phyloP scores from a whole-genome alignment of 2,113 vertebrate genomes.

The Heterotilapia buettikoferi region DNA sequence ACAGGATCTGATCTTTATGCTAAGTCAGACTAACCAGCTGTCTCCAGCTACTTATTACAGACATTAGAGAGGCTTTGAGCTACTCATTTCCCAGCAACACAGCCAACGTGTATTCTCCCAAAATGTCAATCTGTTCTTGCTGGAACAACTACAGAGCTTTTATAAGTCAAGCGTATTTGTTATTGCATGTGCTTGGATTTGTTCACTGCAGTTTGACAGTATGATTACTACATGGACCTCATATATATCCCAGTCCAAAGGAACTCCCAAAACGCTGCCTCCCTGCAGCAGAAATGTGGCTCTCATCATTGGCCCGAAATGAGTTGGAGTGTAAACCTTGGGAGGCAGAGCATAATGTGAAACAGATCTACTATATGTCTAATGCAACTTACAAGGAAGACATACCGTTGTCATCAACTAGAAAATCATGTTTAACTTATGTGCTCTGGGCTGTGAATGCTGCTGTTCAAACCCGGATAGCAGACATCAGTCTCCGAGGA shows the following conservation, averaged over 20 bases:
- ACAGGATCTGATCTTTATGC: neutral
- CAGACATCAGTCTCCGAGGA: constrained; percentile 43
- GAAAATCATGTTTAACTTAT: constrained; percentile 54
- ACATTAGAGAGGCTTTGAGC: neutral
- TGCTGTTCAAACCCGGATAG: constrained; percentile 4
- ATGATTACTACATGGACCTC: constrained; percentile 19
- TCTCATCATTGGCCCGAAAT: constrained; percentile 59
- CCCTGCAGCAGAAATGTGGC: constrained; percentile 63
- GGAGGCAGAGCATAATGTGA: constrained; percentile 60
- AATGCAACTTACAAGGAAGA: constrained; percentile 51
- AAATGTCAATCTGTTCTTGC: neutral
- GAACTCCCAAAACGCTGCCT: neutral
- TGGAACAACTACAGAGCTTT: neutral
- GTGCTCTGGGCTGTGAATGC: constrained; percentile 19
- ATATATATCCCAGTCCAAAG: neutral
- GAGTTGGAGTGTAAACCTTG: constrained; percentile 44
- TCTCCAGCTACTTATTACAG: neutral
- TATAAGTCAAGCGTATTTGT: neutral
- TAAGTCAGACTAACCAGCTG: neutral
- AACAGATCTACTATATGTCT: constrained; percentile 59
- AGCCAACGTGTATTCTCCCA: neutral
- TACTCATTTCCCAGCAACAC: neutral
- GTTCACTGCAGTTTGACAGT: constrained; percentile 4
- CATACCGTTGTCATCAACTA: constrained; percentile 49
- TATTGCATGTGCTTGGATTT: neutral